Evolutionary conservation across 2,113 vertebrate species (phyloP), one percentile per base, ranked within the genome.

Genomic region (Aegithalos caudatus): DNA sequence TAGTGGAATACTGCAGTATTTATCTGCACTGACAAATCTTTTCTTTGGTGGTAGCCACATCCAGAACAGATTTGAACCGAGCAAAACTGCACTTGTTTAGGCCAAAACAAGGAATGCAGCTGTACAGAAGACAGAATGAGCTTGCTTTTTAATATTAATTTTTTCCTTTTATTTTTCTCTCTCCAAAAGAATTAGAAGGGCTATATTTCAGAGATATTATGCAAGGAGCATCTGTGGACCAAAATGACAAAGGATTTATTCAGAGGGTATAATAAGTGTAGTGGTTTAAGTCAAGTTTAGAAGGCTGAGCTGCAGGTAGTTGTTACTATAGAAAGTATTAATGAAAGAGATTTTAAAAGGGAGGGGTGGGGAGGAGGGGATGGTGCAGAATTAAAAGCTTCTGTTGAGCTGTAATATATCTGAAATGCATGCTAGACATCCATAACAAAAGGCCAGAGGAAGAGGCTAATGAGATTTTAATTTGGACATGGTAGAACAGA

Each of bases 321-420:
- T 88, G 18, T 82, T 64, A 7, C n/a, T 67, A 5, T 9, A 51
- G 28, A 27, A 20, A 40, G 12, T 22, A 53, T 9, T 54, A 2
- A 50, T 27, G 13, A 65, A 84, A 61, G 28, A 27, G 6, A 45
- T 61, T 45, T 7, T 23, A 24, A 45, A 58, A 7, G 19, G 7
- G 2, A 2, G 8, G 1, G 6, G 8, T 7, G 1, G 1, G 6
- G 2, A 23, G 21, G 10, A 15, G 37, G 12, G 3, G 9, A 56
- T 21, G 1, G 4, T 64, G 14, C 12, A 69, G 25, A 72, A 53
- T 42, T n/a, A 81, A 86, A 60, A 86, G 19, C 24, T 79, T 76
- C 5, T 15, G 11, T 10, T 82, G 11, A 82, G 13, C 27, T 23
- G 14, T 45, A 47, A 31, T 38, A 4, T 28, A 20, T 44, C 12